Base-by-base conservation (phyloP, 92 coral and sea anemone genomes). In the Zoanthus gigantus region DNA sequence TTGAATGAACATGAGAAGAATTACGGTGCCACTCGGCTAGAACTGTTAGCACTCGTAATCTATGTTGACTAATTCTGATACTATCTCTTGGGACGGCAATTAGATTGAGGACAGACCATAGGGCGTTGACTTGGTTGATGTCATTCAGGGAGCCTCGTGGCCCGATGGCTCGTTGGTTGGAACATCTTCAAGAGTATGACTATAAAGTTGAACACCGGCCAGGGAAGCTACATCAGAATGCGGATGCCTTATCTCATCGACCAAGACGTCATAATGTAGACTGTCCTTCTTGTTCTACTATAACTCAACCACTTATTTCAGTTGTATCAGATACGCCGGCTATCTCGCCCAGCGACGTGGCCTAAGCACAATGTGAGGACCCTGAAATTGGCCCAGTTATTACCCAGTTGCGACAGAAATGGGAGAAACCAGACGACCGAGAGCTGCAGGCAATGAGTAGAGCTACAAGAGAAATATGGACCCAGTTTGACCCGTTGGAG, bases 121-220 rank as follows among this genome's bases (percentile, higher is more conserved):
- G 69, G 52, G 58, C 89, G 7, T 78, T 92, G 73, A 78, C 46
- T n/a, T 90, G 92, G 92, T 74, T 90, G 88, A 65, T 42, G 77
- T 79, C 78, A 47, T 92, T 92, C 69, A 84, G 88, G 57, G 87
- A 93, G 58, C 92, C 93, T n/a, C 90, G 74, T 63, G 95, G 91
- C 6, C 94, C 88, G 23, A 84, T 91, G 56, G 56, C 93, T 91
- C 29, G 87, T 72, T 63, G 95, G 91, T 50, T 50, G 0, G 56
- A 50, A 50, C 56, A 11, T 50, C 56, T 50, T 50, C 56, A 50
- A 50, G 56, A 50, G 56, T 50, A 50, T 50, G 56, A 50, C 56
- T 50, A 50, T 50, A 50, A 50, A 50, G 63, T 91, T 3, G 77
- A 76, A 28, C 92, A 91, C 76, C 60, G 90, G 32, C 92, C 94